A percentile compares a stretch with the other conserved stretches of the same genome.
These are phyloP conservation scores for Proteles cristata DNA, from an alignment of 2,113 vertebrate species.

Conservation along the genomic window DNA sequence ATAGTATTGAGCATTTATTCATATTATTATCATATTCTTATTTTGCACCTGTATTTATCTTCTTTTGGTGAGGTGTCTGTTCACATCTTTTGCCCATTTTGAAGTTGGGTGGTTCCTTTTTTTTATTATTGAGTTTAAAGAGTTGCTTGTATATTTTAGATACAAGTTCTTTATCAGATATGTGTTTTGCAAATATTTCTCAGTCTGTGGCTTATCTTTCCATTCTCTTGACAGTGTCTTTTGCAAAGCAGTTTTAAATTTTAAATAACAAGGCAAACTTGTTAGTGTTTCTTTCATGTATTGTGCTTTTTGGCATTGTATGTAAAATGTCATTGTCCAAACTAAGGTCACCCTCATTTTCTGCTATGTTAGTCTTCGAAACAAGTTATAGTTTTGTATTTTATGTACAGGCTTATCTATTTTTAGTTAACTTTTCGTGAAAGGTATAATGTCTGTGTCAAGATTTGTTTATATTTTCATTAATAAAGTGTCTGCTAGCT, in stretches of 20 bases:
- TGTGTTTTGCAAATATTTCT: not conserved
- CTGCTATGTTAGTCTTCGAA: not conserved
- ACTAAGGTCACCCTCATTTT: not conserved
- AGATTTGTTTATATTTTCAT: constrained; percentile 3
- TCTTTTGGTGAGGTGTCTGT: not conserved
- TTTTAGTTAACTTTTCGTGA: constrained; percentile 11
- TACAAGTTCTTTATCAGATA: not conserved
- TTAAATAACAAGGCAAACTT: not conserved
- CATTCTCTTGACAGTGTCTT: not conserved
- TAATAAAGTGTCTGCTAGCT: not conserved
- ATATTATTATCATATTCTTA: not conserved
- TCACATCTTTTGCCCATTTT: constrained; percentile 26
- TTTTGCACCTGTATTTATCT: not conserved
- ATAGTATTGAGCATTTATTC: constrained; percentile 1
- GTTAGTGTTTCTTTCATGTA: not conserved
- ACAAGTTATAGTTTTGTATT: not conserved
- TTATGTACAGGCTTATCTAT: not conserved
- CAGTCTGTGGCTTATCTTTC: not conserved
- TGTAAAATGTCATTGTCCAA: not conserved
- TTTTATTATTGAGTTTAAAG: not conserved
- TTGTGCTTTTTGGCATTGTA: not conserved
- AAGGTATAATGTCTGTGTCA: not conserved
- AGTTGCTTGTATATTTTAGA: not conserved
- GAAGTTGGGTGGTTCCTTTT: not conserved
- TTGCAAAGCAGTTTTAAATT: constrained; percentile 8